Base-by-base conservation (phyloP, 2,797 vertebrate genomes). In the Steatocranus sp. region DNA sequence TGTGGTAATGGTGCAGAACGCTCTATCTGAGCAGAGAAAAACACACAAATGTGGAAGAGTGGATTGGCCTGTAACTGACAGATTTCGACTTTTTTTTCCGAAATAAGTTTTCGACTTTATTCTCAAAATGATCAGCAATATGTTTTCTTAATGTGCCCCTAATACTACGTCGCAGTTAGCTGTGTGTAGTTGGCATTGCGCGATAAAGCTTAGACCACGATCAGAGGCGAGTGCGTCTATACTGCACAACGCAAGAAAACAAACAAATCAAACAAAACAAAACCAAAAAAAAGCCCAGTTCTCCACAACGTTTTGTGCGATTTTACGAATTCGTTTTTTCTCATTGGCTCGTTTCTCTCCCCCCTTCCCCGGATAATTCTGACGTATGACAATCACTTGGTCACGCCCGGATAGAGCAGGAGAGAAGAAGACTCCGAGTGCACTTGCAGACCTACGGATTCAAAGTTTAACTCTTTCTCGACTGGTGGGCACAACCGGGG, bases 341-440 rank as follows among this genome's bases (percentile, higher is more conserved):
- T 17, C 46, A 48, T 4, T 48, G 46, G n/a, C 3, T 48, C 3
- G 3, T 49, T 49, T 49, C 3, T 50, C 10, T 0, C 10, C 0
- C 49, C 11, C n/a, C n/a, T n/a, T n/a, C n/a, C 20, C 2, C 38
- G 12, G 12, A 27, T 8, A 25, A 5, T 54, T 54, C 12, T 54
- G 25, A 54, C 14, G 7, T 27, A 27, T 15, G 51, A 27, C 4
- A 3, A 15, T 15, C 1, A 27, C 2, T 54, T 54, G 7, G 7
- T 27, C 51, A 54, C 25, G 25, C 23, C 25, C 25, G 2, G 7
- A 15, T 5, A 15, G 7, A 54, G 23, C 4, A 54, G 4, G 3
- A 27, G 4, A 54, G 23, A 2, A 54, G 51, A 27, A 54, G 1
- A 8, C 51, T 53, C 23, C 8, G 4, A 27, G 14, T 27, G 3